Evolutionary conservation across 2,113 vertebrate species (phyloP), one percentile per base, ranked within the genome.

Genomic region (Macrotus californicus): DNA sequence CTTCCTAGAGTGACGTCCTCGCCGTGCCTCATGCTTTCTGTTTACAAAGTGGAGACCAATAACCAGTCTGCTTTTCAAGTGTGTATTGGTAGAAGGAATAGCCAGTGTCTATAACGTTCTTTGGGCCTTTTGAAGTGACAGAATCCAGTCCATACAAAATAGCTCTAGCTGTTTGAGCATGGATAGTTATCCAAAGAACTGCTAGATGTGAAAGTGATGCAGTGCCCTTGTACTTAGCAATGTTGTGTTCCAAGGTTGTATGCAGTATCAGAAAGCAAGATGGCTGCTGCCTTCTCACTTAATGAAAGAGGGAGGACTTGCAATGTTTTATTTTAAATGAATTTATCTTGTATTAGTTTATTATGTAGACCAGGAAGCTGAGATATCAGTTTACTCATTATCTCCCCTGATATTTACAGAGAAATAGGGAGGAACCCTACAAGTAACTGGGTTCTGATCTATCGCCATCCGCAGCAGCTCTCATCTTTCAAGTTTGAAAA

Each of bases 311-410:
- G 15, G 22, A 31, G 7, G 14, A 22, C 73, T 72, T 91, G 70
- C 14, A 48, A 8, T 95, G 15, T 83, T 73, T 73, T 56, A 34
- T 90, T 94, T 89, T 84, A 48, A 85, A 89, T 94, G 39, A 89
- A 91, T 84, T 87, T 93, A 48, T 89, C 46, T 86, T 89, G 3
- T n/a, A 64, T 86, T 76, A 11, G 31, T 67, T 94, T 73, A 91
- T 41, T 80, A 59, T 36, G 39, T 89, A 95, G 31, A 77, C 54
- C 36, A 92, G 41, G 88, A 43, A 93, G 31, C 34, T 56, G 41
- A 88, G 93, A 92, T 94, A 77, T 67, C 52, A 54, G 67, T 76
- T 80, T 72, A 39, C 6, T 93, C 13, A 36, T 83, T 64, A 69
- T 39, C 24, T 46, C 75, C 54, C 64, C 34, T 31, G 31, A 84